phyloP scores from a whole-genome alignment of 2,888 invertebrate species.

The Saturnia japonica region DNA sequence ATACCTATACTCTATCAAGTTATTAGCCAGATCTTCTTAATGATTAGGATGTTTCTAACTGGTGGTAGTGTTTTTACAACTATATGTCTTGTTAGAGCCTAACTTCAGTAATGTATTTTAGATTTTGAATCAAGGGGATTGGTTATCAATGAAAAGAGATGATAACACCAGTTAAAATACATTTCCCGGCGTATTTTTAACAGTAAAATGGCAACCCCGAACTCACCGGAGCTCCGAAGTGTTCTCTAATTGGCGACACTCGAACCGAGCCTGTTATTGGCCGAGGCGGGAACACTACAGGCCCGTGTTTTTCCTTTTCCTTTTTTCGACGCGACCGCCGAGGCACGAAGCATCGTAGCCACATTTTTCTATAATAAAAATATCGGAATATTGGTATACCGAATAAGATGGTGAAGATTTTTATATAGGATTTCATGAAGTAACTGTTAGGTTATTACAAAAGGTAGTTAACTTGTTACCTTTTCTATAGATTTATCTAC shows the following conservation, averaged over 20 bases:
- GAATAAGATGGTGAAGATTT: not conserved
- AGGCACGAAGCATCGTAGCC: not conserved
- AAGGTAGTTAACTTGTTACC: too few species aligned
- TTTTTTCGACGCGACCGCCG: not conserved
- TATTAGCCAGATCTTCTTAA: too few species aligned
- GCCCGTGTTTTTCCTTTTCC: slow-evolving; percentile 16
- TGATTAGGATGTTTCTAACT: too few species aligned
- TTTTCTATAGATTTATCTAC: too few species aligned
- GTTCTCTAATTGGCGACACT: slow-evolving; percentile 44
- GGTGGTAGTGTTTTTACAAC: too few species aligned
- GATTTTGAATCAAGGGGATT: too few species aligned
- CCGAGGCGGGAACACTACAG: slow-evolving; percentile 27
- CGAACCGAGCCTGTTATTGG: slow-evolving; percentile 36
- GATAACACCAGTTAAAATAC: not conserved
- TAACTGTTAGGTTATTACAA: not conserved
- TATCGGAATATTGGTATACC: slow-evolving; percentile 1
- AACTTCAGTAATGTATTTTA: too few species aligned
- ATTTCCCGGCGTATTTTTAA: not conserved
- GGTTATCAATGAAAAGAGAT: not conserved
- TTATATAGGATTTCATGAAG: not conserved
- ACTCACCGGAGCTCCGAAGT: slow-evolving; percentile 26
- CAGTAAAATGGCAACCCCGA: not conserved
- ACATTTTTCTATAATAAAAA: slow-evolving; percentile 13
- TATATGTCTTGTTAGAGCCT: too few species aligned
- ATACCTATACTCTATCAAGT: too few species aligned